Base-by-base conservation (phyloP, 1,140 invertebrate genomes). In the Anadara kagoshimensis region DNA sequence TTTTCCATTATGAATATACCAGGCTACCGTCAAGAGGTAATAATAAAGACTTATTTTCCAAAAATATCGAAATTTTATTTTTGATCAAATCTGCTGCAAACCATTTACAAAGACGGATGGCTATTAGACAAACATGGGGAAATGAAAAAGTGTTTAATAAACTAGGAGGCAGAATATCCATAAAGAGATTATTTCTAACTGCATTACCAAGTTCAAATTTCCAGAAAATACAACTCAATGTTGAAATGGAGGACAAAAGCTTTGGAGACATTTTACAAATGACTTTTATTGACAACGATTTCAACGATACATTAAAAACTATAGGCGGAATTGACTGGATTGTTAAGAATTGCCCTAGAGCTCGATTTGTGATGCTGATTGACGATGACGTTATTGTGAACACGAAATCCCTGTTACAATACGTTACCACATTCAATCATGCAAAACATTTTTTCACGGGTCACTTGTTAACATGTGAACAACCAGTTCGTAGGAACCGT, bases 221-320 rank as follows among this genome's bases (percentile, higher is more conserved):
- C 2, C 29, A 1, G 24, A 11, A 11, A 49, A 12, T 47, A 24
- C 22, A 64, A 7, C 12, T 47, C 14, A 43, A 20, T 24, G n/a
- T 51, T 22, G 22, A 29, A 41, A 4, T 47, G 44, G 62, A 64
- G 24, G 20, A 36, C 4, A 36, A n/a, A 36, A 64, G 18, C 11
- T 47, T 45, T 47, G 20, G 56, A 10, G 66, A 69, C 29, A 57
- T 58, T 45, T n/a, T 69, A 12, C n/a, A 58, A 29, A 29, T 57
- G 20, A 45, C 16, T 18, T 69, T 57, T 20, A 22, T 57, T 43
- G 53, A 57, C 43, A 45, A 69, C 56, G 44, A 58, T 24, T 69
- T 24, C 66, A 69, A 58, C 41, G 57, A 58, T 24, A 69, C 41
- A 4, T 24, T 41, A 12, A 47, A 69, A 58, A 69, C 41, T 11